These are phyloP conservation scores for Chymomyza amoena DNA, from an alignment of 2,888 invertebrate genomes.

Conservation along the genomic window DNA sequence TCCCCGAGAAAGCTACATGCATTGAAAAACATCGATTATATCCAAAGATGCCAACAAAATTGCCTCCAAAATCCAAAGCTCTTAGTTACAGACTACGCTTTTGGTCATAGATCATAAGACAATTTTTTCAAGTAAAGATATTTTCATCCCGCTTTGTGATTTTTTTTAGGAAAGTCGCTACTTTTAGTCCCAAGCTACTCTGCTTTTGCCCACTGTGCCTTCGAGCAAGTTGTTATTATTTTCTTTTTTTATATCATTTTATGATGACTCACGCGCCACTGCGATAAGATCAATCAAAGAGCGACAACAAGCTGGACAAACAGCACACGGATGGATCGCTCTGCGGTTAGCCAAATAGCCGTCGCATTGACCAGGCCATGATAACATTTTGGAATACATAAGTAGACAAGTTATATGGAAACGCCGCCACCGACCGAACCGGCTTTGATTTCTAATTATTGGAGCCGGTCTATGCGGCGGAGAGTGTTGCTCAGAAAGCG, in stretches of 20 bases:
- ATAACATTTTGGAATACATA: not conserved
- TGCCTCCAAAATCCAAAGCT: too few species aligned
- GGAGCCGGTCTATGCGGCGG: constrained; percentile 36
- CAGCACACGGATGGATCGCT: constrained; percentile 32
- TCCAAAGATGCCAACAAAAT: too few species aligned
- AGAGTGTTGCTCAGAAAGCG: constrained; percentile 18
- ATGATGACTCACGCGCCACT: constrained; percentile 58
- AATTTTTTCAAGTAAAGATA: too few species aligned
- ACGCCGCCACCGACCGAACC: constrained; percentile 37
- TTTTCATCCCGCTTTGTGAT: too few species aligned
- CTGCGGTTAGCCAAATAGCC: constrained; percentile 37
- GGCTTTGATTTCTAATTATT: constrained; percentile 74
- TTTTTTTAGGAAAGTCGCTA: too few species aligned
- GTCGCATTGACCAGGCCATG: not conserved
- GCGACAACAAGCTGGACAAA: constrained; percentile 26
- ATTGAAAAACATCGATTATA: too few species aligned
- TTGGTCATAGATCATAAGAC: too few species aligned
- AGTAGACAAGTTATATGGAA: constrained; percentile 1
- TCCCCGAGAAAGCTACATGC: too few species aligned
- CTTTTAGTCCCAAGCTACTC: too few species aligned
- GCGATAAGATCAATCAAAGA: constrained; percentile 69
- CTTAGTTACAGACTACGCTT: too few species aligned
- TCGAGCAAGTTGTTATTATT: constrained; percentile 24
- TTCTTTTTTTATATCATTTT: constrained; percentile 36
- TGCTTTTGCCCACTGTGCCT: constrained; percentile 7